These are phyloP conservation scores for Synergus gifuensis DNA, from an alignment of 2,888 invertebrate genomes.

Conservation along the genomic window DNA sequence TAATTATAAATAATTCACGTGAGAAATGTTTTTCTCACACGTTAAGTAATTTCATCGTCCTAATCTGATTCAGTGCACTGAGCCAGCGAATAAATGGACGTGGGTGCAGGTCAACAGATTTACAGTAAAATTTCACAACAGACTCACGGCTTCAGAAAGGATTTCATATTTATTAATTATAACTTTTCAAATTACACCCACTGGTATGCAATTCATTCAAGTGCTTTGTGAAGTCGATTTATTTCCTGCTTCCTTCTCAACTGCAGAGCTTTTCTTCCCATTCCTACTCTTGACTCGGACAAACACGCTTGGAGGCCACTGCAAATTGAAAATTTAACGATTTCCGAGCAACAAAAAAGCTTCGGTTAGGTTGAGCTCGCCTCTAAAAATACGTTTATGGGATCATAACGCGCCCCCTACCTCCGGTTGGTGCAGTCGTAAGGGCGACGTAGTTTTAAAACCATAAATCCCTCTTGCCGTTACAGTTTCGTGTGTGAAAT, in stretches of 20 bases:
- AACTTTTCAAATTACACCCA: not conserved
- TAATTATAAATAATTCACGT: too few relatives aligned
- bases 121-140: not conserved
- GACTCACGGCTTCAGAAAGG: not conserved
- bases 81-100: not conserved
- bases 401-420: slow-evolving; percentile 64
- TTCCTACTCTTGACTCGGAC: not conserved
- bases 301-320: slow-evolving; percentile 3
- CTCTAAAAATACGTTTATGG: slow-evolving; percentile 74
- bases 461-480: slow-evolving; percentile 63
- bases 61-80: too few relatives aligned
- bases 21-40: too few relatives aligned
- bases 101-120: not conserved
- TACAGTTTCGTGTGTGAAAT: slow-evolving; percentile 66
- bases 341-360: slow-evolving; percentile 54
- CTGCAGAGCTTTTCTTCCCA: slow-evolving; percentile 1
- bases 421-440: slow-evolving; percentile 38
- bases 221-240: slow-evolving; percentile 18
- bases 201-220: slow-evolving; percentile 3
- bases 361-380: slow-evolving; percentile 36
- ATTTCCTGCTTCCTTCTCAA: not conserved
- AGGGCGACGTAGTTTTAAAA: slow-evolving; percentile 16
- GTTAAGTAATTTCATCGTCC: too few relatives aligned
- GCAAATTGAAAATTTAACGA: slow-evolving; percentile 61
- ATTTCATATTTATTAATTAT: not conserved